Percentiles rank a stretch among this genome's conserved stretches.
Evolutionary conservation across 2,888 invertebrate species (phyloP).

Genomic region (Tipula confusa): DNA sequence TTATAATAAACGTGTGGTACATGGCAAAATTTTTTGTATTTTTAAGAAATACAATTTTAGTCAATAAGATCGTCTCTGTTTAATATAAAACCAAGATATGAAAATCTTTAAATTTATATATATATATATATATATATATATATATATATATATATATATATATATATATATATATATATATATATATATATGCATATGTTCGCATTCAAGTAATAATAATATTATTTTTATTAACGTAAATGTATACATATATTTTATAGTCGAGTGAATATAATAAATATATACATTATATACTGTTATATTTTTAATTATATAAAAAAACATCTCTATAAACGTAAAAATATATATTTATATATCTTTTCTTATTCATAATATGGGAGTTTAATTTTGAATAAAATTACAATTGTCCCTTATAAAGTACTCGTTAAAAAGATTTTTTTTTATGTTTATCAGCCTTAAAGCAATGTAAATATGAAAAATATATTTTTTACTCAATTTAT

Average conservation of each 20-base stretch:
- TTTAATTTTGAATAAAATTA: not conserved
- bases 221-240: not conserved
- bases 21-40: not conserved
- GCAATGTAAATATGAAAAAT: not conserved
- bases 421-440: not conserved
- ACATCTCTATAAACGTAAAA: not conserved
- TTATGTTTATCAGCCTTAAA: not conserved
- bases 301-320: no score
- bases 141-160: no score
- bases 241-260: not conserved
- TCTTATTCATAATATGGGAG: not conserved
- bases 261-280: not conserved
- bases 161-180: no score
- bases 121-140: no score
- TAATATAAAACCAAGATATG: not conserved
- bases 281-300: not conserved
- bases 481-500: not conserved
- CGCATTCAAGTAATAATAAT: not conserved
- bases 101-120: not conserved
- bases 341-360: not conserved
- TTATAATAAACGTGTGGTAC: not conserved
- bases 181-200: not conserved
- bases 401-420: not conserved
- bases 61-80: not conserved
- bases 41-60: not conserved